Evolutionary conservation across 2,888 invertebrate genomes (phyloP), one percentile per base, ranked within the genome.

Genomic region (Adineta ricciae): DNA sequence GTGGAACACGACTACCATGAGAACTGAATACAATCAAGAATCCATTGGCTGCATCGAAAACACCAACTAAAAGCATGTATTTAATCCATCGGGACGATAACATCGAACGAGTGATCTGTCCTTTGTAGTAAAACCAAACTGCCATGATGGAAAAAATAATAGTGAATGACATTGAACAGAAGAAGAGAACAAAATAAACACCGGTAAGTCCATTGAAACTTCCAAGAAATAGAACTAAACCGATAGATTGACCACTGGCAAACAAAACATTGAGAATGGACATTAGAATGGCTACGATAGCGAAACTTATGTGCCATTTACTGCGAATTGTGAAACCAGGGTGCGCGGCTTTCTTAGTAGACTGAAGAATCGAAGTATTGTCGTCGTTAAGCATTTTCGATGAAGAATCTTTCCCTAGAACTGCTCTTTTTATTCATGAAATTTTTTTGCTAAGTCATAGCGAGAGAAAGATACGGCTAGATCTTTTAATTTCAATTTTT

Each of bases 1-100:
- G 78, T 78, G 78, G 78, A 16, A 78, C 78, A 41, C 78, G 78
- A n/a, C 41, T 41, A 41, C 41, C 78, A 78, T 78, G 78, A 24
- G 78, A 78, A 78, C 78, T 78, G 24, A 78, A 78, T 78, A 78
- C 78, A 3, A 78, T 41, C n/a, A 78, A 41, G n/a, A 78, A 78
- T 24, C 78, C 78, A 41, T 78, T 78, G 0, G n/a, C 9, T 41
- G 78, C 78, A n/a, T 78, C 78, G 41, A 38, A 78, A 41, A 78
- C 9, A n/a, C 78, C 78, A 41, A 78, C 78, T 41, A 78, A 41
- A 24, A 78, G 8, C 78, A 78, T 78, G 41, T 5, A 78, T 78
- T 38, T 38, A n/a, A 78, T 78, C 78, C 78, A 78, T 2, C 24
- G 24, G 4, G 3, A n/a, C n/a, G 38, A 0, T 5, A 4, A 3